These are phyloP conservation scores for Gallirallus australis DNA, from an alignment of 2,797 vertebrate genomes.

Conservation along the genomic window DNA sequence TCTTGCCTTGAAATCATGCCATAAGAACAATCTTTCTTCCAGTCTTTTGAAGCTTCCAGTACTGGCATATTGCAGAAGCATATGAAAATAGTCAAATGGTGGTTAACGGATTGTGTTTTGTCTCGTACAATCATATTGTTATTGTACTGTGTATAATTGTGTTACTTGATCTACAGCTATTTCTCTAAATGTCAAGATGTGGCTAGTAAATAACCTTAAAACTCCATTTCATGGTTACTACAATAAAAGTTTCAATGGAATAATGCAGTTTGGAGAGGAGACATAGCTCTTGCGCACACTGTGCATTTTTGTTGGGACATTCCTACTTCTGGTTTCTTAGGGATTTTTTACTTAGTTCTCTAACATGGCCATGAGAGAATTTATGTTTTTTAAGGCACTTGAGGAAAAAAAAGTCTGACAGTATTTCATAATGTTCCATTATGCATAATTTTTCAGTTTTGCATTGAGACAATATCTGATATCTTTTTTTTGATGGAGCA, in stretches of 20 bases:
- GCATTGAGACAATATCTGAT: neutral
- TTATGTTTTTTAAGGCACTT: neutral
- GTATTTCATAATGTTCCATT: neutral
- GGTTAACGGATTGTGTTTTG: slow-evolving; percentile 29
- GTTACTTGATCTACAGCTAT: slow-evolving; percentile 51
- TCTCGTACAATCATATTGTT: slow-evolving; percentile 22
- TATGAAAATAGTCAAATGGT: slow-evolving; percentile 43
- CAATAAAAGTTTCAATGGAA: slow-evolving; percentile 16
- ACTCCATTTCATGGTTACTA: slow-evolving; percentile 10
- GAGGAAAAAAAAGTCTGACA: neutral
- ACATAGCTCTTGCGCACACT: neutral
- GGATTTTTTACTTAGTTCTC: neutral
- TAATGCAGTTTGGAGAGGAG: slow-evolving; percentile 15
- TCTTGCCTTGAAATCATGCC: neutral
- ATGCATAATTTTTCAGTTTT: neutral
- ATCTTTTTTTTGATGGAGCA: neutral
- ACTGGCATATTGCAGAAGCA: neutral
- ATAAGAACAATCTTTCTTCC: neutral
- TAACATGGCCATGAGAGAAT: neutral
- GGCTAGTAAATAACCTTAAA: slow-evolving; percentile 31
- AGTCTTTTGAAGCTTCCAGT: neutral
- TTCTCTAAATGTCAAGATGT: slow-evolving; percentile 55
- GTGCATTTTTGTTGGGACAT: slow-evolving; percentile 21
- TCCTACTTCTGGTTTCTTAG: neutral
- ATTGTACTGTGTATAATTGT: slow-evolving; percentile 15